Evolutionary conservation across 2,888 invertebrate species (phyloP).

Genomic region (Heliconius charithonia): DNA sequence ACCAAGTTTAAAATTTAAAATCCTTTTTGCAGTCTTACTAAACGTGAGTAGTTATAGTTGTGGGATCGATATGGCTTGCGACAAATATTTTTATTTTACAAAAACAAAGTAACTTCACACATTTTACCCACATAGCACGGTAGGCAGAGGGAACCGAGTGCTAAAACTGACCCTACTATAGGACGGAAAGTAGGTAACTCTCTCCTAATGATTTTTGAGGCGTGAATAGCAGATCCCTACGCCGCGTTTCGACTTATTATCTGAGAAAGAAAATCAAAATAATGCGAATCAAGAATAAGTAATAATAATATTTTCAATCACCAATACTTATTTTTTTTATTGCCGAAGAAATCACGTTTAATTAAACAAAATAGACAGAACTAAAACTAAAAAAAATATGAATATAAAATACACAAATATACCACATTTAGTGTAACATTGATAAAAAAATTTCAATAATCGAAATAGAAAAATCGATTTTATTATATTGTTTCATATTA

Average conservation of each 20-base stretch:
- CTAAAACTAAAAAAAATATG: not conserved
- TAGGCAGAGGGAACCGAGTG: too few relatives aligned
- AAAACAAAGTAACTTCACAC: too few relatives aligned
- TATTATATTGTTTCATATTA: slow-evolving; percentile 9
- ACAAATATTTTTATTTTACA: not conserved
- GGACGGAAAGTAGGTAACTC: too few relatives aligned
- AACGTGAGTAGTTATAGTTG: not conserved
- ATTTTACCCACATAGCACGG: too few relatives aligned
- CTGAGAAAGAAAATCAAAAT: too few relatives aligned
- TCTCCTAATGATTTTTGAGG: too few relatives aligned
- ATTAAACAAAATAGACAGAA: not conserved
- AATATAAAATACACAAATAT: not conserved
- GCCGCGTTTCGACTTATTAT: too few relatives aligned
- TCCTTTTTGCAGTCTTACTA: not conserved
- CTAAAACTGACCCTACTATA: too few relatives aligned
- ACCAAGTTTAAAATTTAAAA: not conserved
- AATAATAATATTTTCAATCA: too few relatives aligned
- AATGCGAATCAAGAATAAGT: too few relatives aligned
- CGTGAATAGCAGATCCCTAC: too few relatives aligned
- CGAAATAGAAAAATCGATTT: slow-evolving; percentile 28
- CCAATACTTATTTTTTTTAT: not conserved
- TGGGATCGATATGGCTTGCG: not conserved
- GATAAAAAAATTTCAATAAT: slow-evolving; percentile 24
- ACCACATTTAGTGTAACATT: not conserved
- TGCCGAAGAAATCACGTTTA: not conserved